Percentiles rank a stretch among this genome's conserved stretches.
phyloP scores from a whole-genome alignment of 2,888 invertebrate species.

The Cerastoderma edule region DNA sequence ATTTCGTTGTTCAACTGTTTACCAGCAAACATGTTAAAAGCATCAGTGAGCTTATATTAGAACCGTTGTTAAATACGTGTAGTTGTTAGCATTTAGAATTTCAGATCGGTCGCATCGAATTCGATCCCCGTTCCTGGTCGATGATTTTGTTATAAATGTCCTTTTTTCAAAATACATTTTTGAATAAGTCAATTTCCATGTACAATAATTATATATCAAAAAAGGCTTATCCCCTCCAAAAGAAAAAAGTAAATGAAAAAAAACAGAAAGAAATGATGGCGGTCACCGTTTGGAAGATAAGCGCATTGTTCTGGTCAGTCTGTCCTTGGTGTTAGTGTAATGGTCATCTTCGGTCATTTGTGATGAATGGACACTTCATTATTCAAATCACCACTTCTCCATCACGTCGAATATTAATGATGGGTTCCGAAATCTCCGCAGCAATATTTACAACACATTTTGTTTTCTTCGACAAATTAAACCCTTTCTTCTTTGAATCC shows the following conservation, averaged over 20 bases:
- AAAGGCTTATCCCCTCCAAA: not conserved
- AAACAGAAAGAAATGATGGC: conserved; percentile 1
- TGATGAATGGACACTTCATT: conserved; percentile 24
- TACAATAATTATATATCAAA: no score
- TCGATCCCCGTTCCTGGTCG: no score
- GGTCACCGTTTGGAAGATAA: no score
- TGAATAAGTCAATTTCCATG: no score
- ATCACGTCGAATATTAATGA: not conserved
- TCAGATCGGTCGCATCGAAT: no score
- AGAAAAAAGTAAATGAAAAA: not conserved
- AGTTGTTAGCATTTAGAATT: no score
- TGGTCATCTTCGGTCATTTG: not conserved
- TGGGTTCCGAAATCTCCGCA: not conserved
- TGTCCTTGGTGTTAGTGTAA: conserved; percentile 6
- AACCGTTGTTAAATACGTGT: no score
- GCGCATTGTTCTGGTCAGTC: not conserved
- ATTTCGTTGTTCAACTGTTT: no score
- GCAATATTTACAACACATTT: conserved; percentile 9
- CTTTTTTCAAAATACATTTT: no score
- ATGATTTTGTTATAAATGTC: no score
- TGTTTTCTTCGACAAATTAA: not conserved
- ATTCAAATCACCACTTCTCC: conserved; percentile 12
- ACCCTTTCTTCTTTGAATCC: not conserved
- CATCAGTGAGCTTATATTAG: no score
- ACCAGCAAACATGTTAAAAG: no score